These are phyloP conservation scores for Carollia perspicillata DNA, from an alignment of 2,113 vertebrate genomes.

Conservation along the genomic window DNA sequence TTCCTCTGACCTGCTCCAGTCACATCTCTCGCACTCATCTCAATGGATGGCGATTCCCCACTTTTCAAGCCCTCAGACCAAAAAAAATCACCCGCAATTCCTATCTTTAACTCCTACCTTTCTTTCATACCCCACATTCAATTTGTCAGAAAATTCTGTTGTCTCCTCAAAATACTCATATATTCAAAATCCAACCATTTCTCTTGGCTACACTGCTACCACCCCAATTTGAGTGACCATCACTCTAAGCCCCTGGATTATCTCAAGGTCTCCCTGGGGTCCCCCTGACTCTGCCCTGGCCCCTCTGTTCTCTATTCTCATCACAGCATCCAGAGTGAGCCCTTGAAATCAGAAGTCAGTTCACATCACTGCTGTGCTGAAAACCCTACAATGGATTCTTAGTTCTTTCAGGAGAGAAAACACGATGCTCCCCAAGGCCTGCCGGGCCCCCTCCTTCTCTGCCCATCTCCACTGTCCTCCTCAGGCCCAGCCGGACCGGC, in stretches of 20 bases:
- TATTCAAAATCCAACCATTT: neutral
- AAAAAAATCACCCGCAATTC: neutral
- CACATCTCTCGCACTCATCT: neutral
- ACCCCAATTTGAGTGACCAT: neutral
- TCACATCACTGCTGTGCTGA: conserved; percentile 10
- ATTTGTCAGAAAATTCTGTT: neutral
- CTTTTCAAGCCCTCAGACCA: neutral
- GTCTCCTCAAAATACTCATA: neutral
- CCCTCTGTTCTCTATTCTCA: neutral
- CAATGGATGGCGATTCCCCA: neutral
- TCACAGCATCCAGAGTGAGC: neutral
- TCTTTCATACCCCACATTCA: neutral
- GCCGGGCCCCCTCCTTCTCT: neutral
- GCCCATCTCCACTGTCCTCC: neutral
- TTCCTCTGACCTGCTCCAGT: neutral
- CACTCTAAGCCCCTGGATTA: neutral
- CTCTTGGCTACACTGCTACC: neutral
- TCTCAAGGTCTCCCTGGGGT: neutral
- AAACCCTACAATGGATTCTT: conserved; percentile 3
- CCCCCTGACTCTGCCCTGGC: neutral
- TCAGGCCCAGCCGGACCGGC: neutral
- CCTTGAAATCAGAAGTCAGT: neutral
- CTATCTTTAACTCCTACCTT: neutral
- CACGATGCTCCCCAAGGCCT: neutral
- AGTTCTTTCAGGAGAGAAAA: neutral